Base-by-base conservation (phyloP, 64 coral and sea anemone species). In the Dendronephthya gigantea region DNA sequence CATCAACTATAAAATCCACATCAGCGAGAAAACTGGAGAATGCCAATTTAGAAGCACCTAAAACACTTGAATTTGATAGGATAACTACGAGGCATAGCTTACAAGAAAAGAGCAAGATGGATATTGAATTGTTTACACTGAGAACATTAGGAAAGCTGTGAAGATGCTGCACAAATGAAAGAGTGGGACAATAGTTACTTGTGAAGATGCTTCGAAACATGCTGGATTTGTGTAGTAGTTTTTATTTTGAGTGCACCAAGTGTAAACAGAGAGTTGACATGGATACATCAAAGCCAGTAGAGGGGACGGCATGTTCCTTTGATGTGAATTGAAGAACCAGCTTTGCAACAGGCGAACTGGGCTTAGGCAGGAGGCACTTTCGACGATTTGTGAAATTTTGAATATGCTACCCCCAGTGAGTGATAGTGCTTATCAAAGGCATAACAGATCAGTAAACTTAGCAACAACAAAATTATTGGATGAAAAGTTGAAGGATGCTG, bases 231-330 rank as follows among this genome's bases (percentile, higher is more conserved):
- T n/a, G 85, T 7, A 32, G 59, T 25, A 87, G 58, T 70, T 87
- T 87, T 4, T 31, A 76, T 29, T 74, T 87, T 87, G 68, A 87
- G 35, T 87, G 68, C 35, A 66, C 52, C 6, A 12, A 30, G 14
- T 87, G 86, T 81, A 17, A 28, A 75, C 65, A 87, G 59, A 87
- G 22, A 16, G 86, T 87, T 31, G 65, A 81, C 69, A 87, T 87
- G 86, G 25, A 81, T 48, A 87, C 86, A 0, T 14, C 86, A 87
- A 87, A 87, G 40, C 23, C 45, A 81, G 79, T 72, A 9, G 39
- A 33, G n/a, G 86, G 86, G 12, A 88, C 72, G 49, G 69, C 81
- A 0, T 79, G 81, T 34, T n/a, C 68, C 13, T 76, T 88, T 48
- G 70, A 88, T 19, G 31, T 88, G 3, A 88, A 76, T 36, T 45